Base-by-base conservation (phyloP, 2,113 vertebrate genomes). In the Leptobrachium ailaonicum region DNA sequence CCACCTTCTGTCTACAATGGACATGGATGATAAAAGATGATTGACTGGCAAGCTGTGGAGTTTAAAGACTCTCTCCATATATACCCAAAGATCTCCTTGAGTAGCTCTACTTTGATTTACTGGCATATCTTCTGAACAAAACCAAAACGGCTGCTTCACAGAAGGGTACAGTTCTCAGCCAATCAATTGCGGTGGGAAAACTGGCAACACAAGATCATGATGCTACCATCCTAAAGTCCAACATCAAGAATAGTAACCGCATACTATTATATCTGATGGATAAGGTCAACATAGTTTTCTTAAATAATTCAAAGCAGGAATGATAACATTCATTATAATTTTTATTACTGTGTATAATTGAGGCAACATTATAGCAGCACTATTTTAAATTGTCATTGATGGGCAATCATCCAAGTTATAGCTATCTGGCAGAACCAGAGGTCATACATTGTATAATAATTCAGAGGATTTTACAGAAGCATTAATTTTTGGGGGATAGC, bases 311-410 rank as follows among this genome's bases (percentile, higher is more conserved):
- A 58, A 42, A 53, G 20, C 45, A 78, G 60, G 56, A 71, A 53
- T 78, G 71, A 78, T 62, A 78, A 56, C 43, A 78, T 71, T 71
- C 67, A 71, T 78, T 78, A 78, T 71, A 20, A 70, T 71, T 71
- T 78, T 71, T 77, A 77, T 71, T 70, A 66, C 76, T 62, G 12
- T 67, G 62, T 78, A 56, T 70, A 63, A 32, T 71, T 47, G 44
- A n/a, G 68, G 67, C 56, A 78, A 78, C 13, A 12, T 1, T 43
- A 77, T 77, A 77, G 76, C 68, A 78, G 76, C 56, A 78, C 67
- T 62, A 71, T 71, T 63, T 78, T 44, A 70, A 62, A 63, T 45
- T 45, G 56, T 63, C 42, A 71, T 56, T 50, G 56, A 71, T 2
- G 56, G 76, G 76, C 76, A 78, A 47, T 45, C 60, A 6, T 71